Conservation (phyloP, 1,140 invertebrate genomes). For the Leguminivora glycinivorella region DNA sequence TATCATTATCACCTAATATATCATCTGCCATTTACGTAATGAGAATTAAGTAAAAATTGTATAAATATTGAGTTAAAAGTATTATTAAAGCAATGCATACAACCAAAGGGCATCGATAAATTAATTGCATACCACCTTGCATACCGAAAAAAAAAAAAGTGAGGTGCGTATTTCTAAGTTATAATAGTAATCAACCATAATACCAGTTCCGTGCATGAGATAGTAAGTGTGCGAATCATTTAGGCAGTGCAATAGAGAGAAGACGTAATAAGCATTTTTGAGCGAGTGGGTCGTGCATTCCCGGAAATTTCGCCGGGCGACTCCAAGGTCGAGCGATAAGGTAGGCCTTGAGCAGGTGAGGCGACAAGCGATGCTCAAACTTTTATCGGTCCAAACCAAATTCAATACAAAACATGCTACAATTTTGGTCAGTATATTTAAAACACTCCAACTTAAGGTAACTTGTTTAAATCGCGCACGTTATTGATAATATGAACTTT, state of each 20-base stretch:
- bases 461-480: neutral
- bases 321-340: neutral
- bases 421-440: neutral
- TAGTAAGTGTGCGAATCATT: neutral
- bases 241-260: neutral
- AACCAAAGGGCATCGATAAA: neutral
- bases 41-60: too few relatives aligned
- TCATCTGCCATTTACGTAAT: neutral
- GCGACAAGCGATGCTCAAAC: neutral
- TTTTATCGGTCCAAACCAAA: neutral
- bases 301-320: neutral
- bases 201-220: neutral
- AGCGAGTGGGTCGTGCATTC: neutral
- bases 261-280: neutral
- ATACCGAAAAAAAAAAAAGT: too few relatives aligned
- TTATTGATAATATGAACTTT: constrained; percentile 1
- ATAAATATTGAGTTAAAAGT: neutral
- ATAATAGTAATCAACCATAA: neutral
- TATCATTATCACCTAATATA: neutral
- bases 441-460: neutral
- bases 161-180: neutral
- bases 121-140: neutral
- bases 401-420: neutral
- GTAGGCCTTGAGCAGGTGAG: neutral
- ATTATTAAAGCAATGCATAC: neutral